Base-by-base conservation (phyloP, 2,113 vertebrate genomes). In the Lota lota region DNA sequence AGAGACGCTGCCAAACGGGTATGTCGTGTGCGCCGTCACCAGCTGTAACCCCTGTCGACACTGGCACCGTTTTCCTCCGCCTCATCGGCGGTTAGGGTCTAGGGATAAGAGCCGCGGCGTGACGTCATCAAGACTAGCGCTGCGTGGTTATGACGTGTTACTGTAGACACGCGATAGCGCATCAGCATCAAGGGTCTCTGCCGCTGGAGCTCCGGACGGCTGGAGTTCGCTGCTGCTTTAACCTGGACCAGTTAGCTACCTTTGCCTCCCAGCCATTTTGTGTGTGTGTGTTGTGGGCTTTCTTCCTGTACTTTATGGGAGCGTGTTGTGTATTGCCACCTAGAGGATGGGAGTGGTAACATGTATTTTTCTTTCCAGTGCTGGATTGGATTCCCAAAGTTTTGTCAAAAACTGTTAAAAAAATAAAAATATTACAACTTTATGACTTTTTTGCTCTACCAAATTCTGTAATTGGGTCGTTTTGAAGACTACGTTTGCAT, bases 201-300 rank as follows among this genome's bases (percentile, higher is more conserved):
- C 51, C 51, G 2, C 51, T 53, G 51, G 51, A 33, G 28, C 51
- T 53, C 51, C 51, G 12, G 51, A 6, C 28, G 28, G 28, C 51
- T 8, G 28, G 17, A 15, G 51, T 53, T 17, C n/a, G n/a, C n/a
- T n/a, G n/a, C n/a, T 17, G 51, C 51, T 53, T 53, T 17, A 53
- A 2, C 51, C 11, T 17, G 51, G 51, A 17, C 61, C 24, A 4
- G 16, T 58, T 58, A 3, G 56, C 56, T 58, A 17, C 2, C 19
- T 21, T 67, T 58, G 63, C 40, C 64, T 56, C 36, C 16, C 61
- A 22, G 75, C 79, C 85, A 88, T 88, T 85, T 89, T 87, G 71
- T 77, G 59, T 71, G 59, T 11, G 14, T 20, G 22, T 77, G 79
- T 79, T 70, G 11, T 2, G 8, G 7, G 21, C 61, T 67, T 59